phyloP scores from a whole-genome alignment of 1,140 invertebrate genomes.

The Bursaphelenchus mucronatus region DNA sequence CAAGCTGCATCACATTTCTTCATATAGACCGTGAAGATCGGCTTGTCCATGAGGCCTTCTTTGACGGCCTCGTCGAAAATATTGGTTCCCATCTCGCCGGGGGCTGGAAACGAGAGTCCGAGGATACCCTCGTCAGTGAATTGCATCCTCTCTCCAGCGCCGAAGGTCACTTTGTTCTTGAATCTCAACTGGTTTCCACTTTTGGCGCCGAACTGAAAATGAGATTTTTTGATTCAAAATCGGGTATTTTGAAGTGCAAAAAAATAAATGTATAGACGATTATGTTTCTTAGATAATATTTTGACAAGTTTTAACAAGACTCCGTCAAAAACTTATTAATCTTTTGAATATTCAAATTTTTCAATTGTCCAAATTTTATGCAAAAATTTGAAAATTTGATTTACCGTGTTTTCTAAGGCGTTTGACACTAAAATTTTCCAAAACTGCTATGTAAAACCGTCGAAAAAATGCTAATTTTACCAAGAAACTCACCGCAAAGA shows the following conservation, averaged over 20 bases:
- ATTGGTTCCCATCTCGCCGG: neutral
- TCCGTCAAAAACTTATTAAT: too few relatives aligned
- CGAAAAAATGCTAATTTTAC: too few relatives aligned
- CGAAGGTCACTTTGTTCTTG: conserved; percentile 6
- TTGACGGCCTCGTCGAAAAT: conserved; percentile 12
- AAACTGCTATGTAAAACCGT: too few relatives aligned
- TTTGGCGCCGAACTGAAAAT: neutral
- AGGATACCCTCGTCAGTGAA: conserved; percentile 10
- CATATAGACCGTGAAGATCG: conserved; percentile 8
- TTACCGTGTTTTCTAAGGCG: too few relatives aligned
- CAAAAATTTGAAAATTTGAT: too few relatives aligned
- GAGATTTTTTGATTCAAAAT: neutral
- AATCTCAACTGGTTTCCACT: conserved; percentile 1
- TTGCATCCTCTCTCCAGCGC: neutral
- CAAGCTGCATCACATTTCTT: neutral
- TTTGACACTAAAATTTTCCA: too few relatives aligned
- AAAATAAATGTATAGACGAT: too few relatives aligned
- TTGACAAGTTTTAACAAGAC: too few relatives aligned
- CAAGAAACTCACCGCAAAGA: conserved; percentile 4
- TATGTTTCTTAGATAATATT: too few relatives aligned
- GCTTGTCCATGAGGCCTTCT: conserved; percentile 6
- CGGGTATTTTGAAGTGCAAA: too few relatives aligned
- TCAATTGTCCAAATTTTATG: too few relatives aligned
- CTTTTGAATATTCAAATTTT: too few relatives aligned
- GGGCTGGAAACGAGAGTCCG: neutral